These are phyloP conservation scores for Phylloscopus trochilus DNA, from an alignment of 2,113 vertebrate genomes.

Conservation along the genomic window DNA sequence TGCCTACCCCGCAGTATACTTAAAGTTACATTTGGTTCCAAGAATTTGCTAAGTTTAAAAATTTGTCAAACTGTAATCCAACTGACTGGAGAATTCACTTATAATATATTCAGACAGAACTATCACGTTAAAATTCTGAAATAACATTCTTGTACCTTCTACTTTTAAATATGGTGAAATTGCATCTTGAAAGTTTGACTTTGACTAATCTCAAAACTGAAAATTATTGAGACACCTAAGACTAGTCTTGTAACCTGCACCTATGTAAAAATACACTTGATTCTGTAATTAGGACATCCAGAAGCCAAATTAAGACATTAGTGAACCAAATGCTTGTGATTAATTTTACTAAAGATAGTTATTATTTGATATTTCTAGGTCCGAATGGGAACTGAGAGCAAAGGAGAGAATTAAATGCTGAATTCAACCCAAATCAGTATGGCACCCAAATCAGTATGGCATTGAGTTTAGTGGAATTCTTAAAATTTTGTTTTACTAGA, in stretches of 20 bases:
- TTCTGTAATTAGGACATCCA: background rate
- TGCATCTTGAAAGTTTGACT: background rate
- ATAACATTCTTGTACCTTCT: background rate
- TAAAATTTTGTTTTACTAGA: background rate
- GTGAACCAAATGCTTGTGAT: background rate
- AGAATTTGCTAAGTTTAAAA: background rate
- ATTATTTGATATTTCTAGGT: background rate
- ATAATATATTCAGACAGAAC: background rate
- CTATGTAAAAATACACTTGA: background rate
- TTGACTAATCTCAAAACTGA: background rate
- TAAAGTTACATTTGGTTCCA: background rate
- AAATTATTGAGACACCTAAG: background rate
- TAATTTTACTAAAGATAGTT: background rate
- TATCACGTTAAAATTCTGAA: background rate
- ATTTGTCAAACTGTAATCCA: background rate
- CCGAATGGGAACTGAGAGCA: background rate
- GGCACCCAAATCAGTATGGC: background rate
- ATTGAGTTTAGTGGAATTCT: background rate
- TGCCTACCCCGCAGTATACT: background rate
- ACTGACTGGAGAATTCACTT: background rate
- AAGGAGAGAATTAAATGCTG: background rate
- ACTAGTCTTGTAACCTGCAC: background rate
- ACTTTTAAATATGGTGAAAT: background rate
- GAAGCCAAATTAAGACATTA: background rate
- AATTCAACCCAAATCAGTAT: background rate